Evolutionary conservation across 2,113 vertebrate genomes (phyloP).

Genomic region (Takifugu flavidus): DNA sequence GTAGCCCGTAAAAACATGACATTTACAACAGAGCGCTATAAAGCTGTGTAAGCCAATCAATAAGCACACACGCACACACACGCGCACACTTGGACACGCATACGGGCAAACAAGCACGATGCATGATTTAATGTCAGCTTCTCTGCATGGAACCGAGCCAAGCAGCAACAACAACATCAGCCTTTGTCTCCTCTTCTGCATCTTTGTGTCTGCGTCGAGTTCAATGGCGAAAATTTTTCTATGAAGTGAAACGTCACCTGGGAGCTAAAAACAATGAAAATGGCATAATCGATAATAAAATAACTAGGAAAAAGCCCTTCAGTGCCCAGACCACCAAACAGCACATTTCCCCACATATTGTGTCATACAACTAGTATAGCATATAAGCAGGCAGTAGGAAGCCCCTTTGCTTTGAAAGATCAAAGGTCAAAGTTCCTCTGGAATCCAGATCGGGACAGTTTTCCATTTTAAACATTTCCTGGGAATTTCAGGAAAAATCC

Average conservation of each 20-base stretch:
- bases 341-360: no score
- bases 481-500: no score
- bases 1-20: constrained; percentile 78
- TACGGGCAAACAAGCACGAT: constrained; percentile 58
- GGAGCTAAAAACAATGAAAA: background rate
- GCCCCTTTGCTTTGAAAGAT: no score
- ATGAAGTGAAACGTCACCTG: no score
- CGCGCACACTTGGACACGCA: constrained; percentile 14
- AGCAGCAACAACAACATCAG: constrained; percentile 34
- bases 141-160: constrained; percentile 59
- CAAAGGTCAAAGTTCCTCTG: no score
- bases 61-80: constrained; percentile 46
- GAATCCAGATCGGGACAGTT: no score
- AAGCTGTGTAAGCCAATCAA: constrained; percentile 79
- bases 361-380: no score
- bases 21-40: constrained; percentile 79
- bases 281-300: background rate
- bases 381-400: no score
- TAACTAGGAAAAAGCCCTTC: no score
- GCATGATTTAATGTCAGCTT: constrained; percentile 77
- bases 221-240: constrained; percentile 5
- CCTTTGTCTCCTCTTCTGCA: constrained; percentile 6
- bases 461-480: no score
- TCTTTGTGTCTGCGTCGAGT: constrained; percentile 26
- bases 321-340: no score